Conservation (phyloP, 2,113 vertebrate genomes). For the Platycercus adscitus region DNA sequence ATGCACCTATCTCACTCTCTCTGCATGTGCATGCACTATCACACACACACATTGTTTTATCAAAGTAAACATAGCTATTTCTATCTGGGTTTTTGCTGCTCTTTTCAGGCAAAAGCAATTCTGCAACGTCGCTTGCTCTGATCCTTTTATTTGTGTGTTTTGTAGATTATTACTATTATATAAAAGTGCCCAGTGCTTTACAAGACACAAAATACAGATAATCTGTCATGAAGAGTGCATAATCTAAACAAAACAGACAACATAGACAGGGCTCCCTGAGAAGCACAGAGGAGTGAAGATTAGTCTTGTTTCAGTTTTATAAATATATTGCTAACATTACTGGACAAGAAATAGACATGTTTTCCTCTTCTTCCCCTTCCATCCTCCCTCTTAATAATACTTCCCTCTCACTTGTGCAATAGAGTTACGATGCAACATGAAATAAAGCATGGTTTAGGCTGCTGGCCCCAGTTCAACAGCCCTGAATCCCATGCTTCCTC, state of each 20-base stretch:
- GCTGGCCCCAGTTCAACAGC: constrained; percentile 24
- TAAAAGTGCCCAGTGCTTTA: constrained; percentile 12
- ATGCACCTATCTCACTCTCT: neutral
- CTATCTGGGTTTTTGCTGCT: neutral
- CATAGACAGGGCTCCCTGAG: neutral
- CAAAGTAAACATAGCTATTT: neutral
- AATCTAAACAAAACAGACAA: constrained; percentile 44
- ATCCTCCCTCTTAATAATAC: neutral
- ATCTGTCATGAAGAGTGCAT: neutral
- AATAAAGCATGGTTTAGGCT: constrained; percentile 34
- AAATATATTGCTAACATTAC: constrained; percentile 22
- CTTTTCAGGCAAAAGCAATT: constrained; percentile 13
- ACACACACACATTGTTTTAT: neutral
- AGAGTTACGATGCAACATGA: constrained; percentile 10
- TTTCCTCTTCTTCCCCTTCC: neutral
- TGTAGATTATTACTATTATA: constrained; percentile 1
- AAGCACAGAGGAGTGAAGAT: constrained; percentile 18
- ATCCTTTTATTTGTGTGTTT: constrained; percentile 13
- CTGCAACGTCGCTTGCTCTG: neutral
- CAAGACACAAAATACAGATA: constrained; percentile 21
- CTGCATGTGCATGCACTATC: neutral
- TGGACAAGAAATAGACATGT: constrained; percentile 10
- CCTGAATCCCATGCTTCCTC: constrained; percentile 2
- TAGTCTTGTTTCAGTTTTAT: neutral
- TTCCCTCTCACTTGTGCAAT: neutral